Conservation (phyloP, 2,113 vertebrate species). For the Epinephelus lanceolatus region DNA sequence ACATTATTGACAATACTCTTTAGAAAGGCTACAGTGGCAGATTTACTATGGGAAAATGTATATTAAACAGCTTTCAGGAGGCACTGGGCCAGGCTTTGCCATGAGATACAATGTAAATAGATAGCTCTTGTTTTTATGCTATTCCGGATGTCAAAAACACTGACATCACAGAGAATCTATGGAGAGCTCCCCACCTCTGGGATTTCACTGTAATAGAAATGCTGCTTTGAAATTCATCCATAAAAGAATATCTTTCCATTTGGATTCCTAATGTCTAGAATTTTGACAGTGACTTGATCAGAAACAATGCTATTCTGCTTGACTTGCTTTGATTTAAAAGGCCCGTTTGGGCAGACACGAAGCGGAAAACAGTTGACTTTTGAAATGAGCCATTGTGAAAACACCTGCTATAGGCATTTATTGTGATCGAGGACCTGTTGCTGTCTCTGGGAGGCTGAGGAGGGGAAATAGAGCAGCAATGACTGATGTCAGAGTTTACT, state of each 20-base stretch:
- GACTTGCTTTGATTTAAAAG: conserved; percentile 54
- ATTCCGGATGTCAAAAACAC: conserved; percentile 16
- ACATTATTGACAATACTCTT: conserved; percentile 19
- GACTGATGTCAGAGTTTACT: conserved; percentile 60
- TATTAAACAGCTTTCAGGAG: neutral
- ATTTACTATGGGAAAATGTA: conserved; percentile 4
- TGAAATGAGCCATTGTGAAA: conserved; percentile 49
- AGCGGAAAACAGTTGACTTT: conserved; percentile 35
- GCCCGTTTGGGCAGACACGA: conserved; percentile 17
- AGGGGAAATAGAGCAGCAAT: conserved; percentile 19
- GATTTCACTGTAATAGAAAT: conserved; percentile 19
- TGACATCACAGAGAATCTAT: conserved; percentile 38
- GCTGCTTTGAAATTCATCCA: conserved; percentile 20
- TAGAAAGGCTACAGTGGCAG: neutral
- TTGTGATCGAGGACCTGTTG: conserved; percentile 66
- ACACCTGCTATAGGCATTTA: conserved; percentile 49
- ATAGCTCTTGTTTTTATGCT: conserved; percentile 16
- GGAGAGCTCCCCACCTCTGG: conserved; percentile 3
- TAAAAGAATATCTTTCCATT: conserved; percentile 16
- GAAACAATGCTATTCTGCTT: conserved; percentile 32
- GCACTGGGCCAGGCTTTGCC: neutral
- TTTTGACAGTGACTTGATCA: conserved; percentile 47
- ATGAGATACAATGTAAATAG: conserved; percentile 19
- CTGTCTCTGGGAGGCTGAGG: conserved; percentile 21
- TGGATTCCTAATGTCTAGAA: conserved; percentile 9